phyloP scores from a whole-genome alignment of 2,113 vertebrate genomes.

The Gopherus flavomarginatus region DNA sequence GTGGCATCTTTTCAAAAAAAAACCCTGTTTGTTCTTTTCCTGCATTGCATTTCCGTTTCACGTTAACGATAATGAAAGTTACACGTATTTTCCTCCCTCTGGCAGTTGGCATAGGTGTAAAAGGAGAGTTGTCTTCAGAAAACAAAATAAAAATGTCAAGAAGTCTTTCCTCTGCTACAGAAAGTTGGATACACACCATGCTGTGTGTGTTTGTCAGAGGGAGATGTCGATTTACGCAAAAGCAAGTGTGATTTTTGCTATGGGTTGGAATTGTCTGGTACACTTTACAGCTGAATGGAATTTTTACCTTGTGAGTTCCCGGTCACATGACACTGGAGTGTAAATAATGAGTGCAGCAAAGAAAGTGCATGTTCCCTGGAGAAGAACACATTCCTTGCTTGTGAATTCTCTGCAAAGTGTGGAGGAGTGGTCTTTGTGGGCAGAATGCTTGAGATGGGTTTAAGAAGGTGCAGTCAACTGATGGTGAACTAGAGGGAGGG shows the following conservation, averaged over 20 bases:
- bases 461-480: not conserved
- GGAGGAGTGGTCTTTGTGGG: not conserved
- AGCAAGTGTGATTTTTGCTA: not conserved
- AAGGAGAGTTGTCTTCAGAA: not conserved
- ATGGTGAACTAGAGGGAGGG: not conserved
- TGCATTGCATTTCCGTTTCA: not conserved
- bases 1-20: not conserved
- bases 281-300: not conserved
- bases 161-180: not conserved
- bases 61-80: not conserved
- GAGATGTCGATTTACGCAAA: not conserved
- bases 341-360: accelerated
- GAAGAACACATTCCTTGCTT: not conserved
- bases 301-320: not conserved
- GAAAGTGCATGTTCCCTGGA: accelerated
- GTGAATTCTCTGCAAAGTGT: not conserved
- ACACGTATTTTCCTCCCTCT: not conserved
- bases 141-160: not conserved
- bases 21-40: not conserved
- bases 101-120: not conserved
- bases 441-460: not conserved
- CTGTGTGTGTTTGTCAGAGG: not conserved
- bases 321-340: accelerated
- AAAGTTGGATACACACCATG: not conserved
- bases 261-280: not conserved